phyloP scores from a whole-genome alignment of 2,113 vertebrate genomes.

The Vombatus ursinus region DNA sequence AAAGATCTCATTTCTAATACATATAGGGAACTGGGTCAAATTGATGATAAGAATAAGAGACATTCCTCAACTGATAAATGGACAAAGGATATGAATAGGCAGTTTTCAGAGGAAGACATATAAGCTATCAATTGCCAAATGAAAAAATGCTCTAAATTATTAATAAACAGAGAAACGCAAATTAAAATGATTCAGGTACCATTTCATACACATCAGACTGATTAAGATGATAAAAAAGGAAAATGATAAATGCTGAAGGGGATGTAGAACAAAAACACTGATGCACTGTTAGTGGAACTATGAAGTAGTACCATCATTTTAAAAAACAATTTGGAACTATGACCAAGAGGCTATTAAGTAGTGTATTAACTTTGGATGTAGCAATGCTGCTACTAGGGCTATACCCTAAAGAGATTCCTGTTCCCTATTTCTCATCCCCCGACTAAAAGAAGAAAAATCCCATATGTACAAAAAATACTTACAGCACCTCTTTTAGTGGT shows the following conservation, averaged over 20 bases:
- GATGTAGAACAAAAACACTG: no score
- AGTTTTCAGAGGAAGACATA: not conserved
- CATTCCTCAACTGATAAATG: not conserved
- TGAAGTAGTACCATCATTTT: not conserved
- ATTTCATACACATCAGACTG: not conserved
- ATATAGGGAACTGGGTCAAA: not conserved
- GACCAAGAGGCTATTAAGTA: not conserved
- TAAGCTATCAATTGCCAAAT: not conserved
- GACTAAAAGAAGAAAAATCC: not conserved
- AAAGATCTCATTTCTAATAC: not conserved
- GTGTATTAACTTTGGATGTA: not conserved
- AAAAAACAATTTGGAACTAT: not conserved
- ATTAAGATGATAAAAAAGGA: not conserved
- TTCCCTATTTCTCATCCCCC: no score
- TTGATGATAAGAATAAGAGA: not conserved
- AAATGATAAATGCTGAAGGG: not conserved
- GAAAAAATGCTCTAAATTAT: not conserved
- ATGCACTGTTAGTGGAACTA: not conserved
- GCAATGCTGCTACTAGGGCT: not conserved
- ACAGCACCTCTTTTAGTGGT: not conserved
- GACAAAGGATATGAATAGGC: not conserved
- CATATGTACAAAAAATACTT: not conserved
- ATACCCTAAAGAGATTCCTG: not conserved
- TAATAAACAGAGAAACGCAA: not conserved
- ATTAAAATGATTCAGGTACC: not conserved